Evolutionary conservation across 2,113 vertebrate species (phyloP), one percentile per base, ranked within the genome.

Genomic region (Rynchops niger): DNA sequence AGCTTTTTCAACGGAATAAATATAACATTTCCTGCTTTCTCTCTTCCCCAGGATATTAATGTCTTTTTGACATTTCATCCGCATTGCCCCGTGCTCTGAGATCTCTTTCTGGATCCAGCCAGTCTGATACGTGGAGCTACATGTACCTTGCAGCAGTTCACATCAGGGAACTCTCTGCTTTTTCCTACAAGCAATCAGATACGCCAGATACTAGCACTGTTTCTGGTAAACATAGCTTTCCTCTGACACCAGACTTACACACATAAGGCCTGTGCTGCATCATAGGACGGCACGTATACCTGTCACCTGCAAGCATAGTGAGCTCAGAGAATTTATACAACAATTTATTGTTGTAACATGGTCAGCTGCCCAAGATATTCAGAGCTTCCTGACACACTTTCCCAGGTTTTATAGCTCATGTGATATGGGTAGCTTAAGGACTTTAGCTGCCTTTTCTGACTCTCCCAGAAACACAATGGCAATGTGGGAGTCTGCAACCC

Each of bases 201-300:
- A 25, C 0, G 0, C 36, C 65, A 67, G 67, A 40, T 19, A 21
- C 25, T 45, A 40, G 45, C 50, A 50, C 32, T 0, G 5, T 71
- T 93, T 94, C 79, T 88, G 63, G 72, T 61, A 50, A 62, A 83
- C 50, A 43, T 3, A 93, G 23, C 50, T 92, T 72, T 80, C 63
- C 27, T 83, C 80, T 92, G 92, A 72, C 74, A 86, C 67, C 38
- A 42, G 1, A 0, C 30, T 56, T 42, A 27, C 15, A 86, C 38
- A 43, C 6, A 4, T 27, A 62, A 71, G 55, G 42, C 52, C 72
- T 78, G 85, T 0, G 0, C 34, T 81, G 26, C 66, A 62, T 90
- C 73, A 65, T 15, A 30, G 42, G 15, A 11, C 21, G 52, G 56
- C 34, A 52, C 1, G 0, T 22, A 17, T 47, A 47, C 32, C 59